A percentile compares a stretch with the other conserved stretches of the same genome.
Conservation (phyloP, 2,113 vertebrate genomes). For the Pollachius pollachius region DNA sequence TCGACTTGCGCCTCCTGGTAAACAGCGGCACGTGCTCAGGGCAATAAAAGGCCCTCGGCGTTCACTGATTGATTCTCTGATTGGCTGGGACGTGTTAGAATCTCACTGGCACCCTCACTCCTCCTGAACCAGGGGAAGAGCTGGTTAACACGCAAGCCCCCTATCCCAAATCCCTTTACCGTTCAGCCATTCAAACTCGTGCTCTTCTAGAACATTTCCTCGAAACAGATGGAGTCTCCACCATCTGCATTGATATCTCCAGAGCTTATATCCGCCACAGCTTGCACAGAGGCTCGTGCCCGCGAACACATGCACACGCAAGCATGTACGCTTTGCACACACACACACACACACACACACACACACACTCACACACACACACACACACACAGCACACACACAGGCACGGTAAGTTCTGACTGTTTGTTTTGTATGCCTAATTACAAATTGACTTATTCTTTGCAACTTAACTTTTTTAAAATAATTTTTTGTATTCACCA, state of each 20-base stretch:
- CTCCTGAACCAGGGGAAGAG: slow-evolving; percentile 25
- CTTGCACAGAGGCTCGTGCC: slow-evolving; percentile 4
- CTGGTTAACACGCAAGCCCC: slow-evolving; percentile 11
- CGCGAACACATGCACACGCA: slow-evolving; percentile 1
- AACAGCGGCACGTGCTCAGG: slow-evolving; percentile 61
- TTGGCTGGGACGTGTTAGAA: slow-evolving; percentile 83
- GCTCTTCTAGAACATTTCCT: slow-evolving; percentile 19
- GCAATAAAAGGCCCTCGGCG: slow-evolving; percentile 49
- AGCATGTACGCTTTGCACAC: slow-evolving; percentile 3
- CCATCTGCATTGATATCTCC: slow-evolving; percentile 19
- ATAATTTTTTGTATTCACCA: too few relatives aligned
- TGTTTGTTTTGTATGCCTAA: too few relatives aligned
- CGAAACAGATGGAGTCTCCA: slow-evolving; percentile 41
- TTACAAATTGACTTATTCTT: too few relatives aligned
- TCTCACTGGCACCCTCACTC: slow-evolving; percentile 72
- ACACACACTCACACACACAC: too few relatives aligned
- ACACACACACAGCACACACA: too few relatives aligned
- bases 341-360: not conserved
- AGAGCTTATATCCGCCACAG: not conserved
- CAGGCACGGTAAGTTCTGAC: too few relatives aligned
- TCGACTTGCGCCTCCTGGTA: slow-evolving; percentile 28
- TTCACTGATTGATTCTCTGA: slow-evolving; percentile 82
- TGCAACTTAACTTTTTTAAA: too few relatives aligned
- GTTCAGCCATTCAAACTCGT: slow-evolving; percentile 21
- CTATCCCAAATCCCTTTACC: slow-evolving; percentile 38